Evolutionary conservation across 2,888 invertebrate species (phyloP).

Genomic region (Heteromurus nitidus): DNA sequence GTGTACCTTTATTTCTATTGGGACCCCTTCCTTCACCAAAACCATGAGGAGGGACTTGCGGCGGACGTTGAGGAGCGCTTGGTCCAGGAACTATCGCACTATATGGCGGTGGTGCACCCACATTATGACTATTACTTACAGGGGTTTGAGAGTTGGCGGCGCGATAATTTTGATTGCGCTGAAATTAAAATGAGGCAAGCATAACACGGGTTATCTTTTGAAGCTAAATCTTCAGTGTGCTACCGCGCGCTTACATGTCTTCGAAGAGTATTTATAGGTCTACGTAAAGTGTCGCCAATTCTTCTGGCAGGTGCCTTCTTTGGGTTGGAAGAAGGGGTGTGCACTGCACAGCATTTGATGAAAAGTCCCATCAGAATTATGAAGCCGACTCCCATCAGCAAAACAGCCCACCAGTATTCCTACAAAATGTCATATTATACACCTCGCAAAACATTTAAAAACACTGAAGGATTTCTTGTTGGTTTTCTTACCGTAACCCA

Average conservation of each 20-base stretch:
- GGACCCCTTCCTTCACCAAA: conserved; percentile 84
- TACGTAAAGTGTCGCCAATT: conserved; percentile 91
- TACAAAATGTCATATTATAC: conserved; percentile 73
- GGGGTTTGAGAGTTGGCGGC: conserved; percentile 68
- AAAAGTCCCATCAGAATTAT: conserved; percentile 98
- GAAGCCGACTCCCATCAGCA: conserved; percentile 89
- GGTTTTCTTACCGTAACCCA: conserved; percentile 89
- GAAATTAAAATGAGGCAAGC: conserved; percentile 19
- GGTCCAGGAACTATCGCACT: conserved; percentile 74
- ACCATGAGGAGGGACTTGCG: conserved; percentile 81
- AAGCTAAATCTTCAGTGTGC: background rate
- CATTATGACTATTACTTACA: conserved; percentile 75
- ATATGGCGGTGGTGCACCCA: conserved; percentile 74
- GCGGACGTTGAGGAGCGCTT: conserved; percentile 74
- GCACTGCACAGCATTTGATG: conserved; percentile 99
- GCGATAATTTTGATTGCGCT: conserved; percentile 73
- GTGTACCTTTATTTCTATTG: conserved; percentile 72
- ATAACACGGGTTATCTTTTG: background rate
- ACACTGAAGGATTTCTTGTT: background rate
- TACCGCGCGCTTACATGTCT: conserved; percentile 83
- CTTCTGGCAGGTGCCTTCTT: conserved; percentile 96
- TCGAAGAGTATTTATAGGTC: conserved; percentile 92
- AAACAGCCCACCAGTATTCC: conserved; percentile 96
- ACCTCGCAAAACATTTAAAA: conserved; percentile 2
- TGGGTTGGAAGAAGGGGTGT: conserved; percentile 99